Evolutionary conservation across 2,113 vertebrate species (phyloP), one percentile per base, ranked within the genome.

Genomic region (Ancistrus triradiatus): DNA sequence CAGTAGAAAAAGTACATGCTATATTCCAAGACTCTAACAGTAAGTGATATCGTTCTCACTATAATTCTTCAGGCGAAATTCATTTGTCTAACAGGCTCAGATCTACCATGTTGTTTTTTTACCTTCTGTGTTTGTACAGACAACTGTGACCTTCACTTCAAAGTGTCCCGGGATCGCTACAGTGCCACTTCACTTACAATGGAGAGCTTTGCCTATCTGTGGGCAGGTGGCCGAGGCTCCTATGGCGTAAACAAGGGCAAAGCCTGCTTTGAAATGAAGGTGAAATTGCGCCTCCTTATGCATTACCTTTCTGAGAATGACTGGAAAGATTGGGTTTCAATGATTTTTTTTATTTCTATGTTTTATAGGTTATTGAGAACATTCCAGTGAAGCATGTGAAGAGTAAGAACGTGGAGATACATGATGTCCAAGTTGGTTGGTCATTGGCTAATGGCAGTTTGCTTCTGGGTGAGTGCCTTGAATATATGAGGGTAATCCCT

Each of bases 71-170:
- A n/a, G n/a, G n/a, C n/a, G n/a, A n/a, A n/a, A n/a, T n/a, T n/a
- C n/a, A n/a, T n/a, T n/a, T n/a, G n/a, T n/a, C n/a, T n/a, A n/a
- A n/a, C n/a, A n/a, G n/a, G n/a, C n/a, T n/a, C n/a, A n/a, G n/a
- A n/a, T n/a, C n/a, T n/a, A n/a, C n/a, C n/a, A n/a, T n/a, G 1
- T 2, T 27, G 37, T 25, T 13, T 18, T 25, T 31, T 17, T n/a
- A 35, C 24, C 6, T 31, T 14, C 4, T 3, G 2, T 38, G 7
- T 40, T 52, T 76, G 13, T 7, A 14, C 82, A 98, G 96, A 98
- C 91, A 98, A 98, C 82, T 95, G 95, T 76, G 96, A 98, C 87
- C 89, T 98, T 63, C 95, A 98, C 86, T 98, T 98, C 86, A 98
- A 98, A 85, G 95, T 98, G 78, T 97, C 95, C 14, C 88, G 96